A percentile compares a stretch with the other conserved stretches of the same genome.
Evolutionary conservation across 64 coral and sea anemone genomes (phyloP).

Genomic region (Hydrozoanthus tunicans): DNA sequence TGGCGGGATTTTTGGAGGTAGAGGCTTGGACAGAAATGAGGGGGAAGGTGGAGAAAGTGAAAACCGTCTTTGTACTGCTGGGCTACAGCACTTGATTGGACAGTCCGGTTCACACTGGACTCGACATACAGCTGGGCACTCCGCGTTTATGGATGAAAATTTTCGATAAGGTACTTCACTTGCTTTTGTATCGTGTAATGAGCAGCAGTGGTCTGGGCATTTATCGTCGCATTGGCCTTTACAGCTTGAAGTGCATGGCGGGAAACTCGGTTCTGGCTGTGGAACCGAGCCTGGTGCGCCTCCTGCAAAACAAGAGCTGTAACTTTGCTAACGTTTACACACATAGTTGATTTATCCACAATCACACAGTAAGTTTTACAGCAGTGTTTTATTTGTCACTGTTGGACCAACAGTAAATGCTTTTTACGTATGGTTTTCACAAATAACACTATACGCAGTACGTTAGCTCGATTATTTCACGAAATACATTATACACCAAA

Average conservation of each 20-base stretch:
- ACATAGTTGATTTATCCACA: too few relatives aligned
- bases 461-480: too few relatives aligned
- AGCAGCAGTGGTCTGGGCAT: slow-evolving; percentile 36
- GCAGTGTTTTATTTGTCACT: too few relatives aligned
- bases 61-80: background rate
- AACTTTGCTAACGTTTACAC: background rate
- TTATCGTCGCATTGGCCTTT: slow-evolving; percentile 23
- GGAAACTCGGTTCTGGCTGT: slow-evolving; percentile 12
- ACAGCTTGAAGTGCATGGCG: slow-evolving; percentile 33
- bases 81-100: slow-evolving; percentile 38
- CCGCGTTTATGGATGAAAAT: background rate
- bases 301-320: background rate
- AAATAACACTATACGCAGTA: too few relatives aligned
- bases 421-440: too few relatives aligned
- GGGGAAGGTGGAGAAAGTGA: background rate
- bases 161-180: background rate
- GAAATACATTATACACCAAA: too few relatives aligned
- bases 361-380: too few relatives aligned
- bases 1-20: background rate
- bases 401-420: too few relatives aligned
- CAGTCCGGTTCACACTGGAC: slow-evolving; percentile 35
- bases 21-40: background rate
- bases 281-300: slow-evolving; percentile 48
- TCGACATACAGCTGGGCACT: slow-evolving; percentile 1
- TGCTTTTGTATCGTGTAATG: background rate